Base-by-base conservation (phyloP, 2,888 invertebrate species). In the Drosophila pullipes region DNA sequence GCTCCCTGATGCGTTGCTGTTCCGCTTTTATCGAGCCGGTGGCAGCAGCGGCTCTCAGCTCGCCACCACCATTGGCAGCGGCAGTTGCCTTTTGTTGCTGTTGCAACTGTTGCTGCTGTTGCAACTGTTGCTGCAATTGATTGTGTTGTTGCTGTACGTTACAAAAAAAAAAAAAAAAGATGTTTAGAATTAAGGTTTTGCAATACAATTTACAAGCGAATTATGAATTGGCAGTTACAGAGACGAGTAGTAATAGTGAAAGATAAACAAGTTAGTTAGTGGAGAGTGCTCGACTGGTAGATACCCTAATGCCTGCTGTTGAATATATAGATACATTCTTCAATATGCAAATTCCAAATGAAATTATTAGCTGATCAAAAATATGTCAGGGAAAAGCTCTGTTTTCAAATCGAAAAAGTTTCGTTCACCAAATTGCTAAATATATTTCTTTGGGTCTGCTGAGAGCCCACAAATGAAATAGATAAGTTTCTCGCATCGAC, bases 1-100 rank as follows among this genome's bases (percentile, higher is more conserved):
- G 80, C 57, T 92, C 92, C 37, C 93, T 91, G 72, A 93, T 88
- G 55, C 90, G 87, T 77, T 93, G 91, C 75, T 93, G 88, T 54
- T 87, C 90, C 61, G 90, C 89, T 74, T 89, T 90, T 0, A 72
- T 69, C 3, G 83, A 77, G 58, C 80, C 69, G 57, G 64, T 68
- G 58, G 81, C 61, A 53, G 54, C 59, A 18, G 69, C 54, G 22
- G 75, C 59, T n/a, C 64, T 54, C 37, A 65, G 39, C 28, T 74
- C 63, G 25, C 66, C 58, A 35, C 74, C 67, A 70, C 77, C 74
- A 71, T 74, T 74, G 65, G 75, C 71, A 57, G 79, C 76, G 28
- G 50, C 28, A 9, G 65, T 71, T 30, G 66, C 59, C 54, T 73
- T 76, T 58, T 84, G 69, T 49, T 83, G 84, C 35, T 10, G 69